Conservation (phyloP, 2,113 vertebrate species). For the Paracanthobrama guichenoti region DNA sequence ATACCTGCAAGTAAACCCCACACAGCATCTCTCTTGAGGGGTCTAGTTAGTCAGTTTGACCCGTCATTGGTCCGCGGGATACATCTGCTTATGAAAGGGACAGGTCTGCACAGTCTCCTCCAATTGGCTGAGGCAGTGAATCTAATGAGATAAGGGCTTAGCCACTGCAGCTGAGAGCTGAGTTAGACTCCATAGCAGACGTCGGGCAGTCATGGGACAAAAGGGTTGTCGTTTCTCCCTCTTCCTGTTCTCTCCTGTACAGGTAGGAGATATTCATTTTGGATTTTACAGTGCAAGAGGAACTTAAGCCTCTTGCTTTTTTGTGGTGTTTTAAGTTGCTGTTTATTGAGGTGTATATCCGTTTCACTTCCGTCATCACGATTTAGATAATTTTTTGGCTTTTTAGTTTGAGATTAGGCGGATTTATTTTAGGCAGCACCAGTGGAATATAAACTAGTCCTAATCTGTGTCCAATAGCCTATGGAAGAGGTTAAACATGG, state of each 20-base stretch:
- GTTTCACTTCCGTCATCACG: not conserved
- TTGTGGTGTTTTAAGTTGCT: not conserved
- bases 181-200: slow-evolving; percentile 35
- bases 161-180: slow-evolving; percentile 50
- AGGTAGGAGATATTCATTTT: not conserved
- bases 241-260: slow-evolving; percentile 73
- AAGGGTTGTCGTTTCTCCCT: slow-evolving; percentile 76
- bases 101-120: slow-evolving; percentile 39
- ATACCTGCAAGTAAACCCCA: not conserved
- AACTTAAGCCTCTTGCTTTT: not conserved
- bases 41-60: not conserved
- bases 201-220: slow-evolving; percentile 72
- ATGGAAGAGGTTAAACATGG: not conserved
- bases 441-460: not conserved
- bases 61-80: slow-evolving; percentile 6
- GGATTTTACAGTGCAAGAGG: not conserved
- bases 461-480: not conserved
- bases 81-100: not conserved
- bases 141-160: slow-evolving; percentile 68
- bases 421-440: not conserved
- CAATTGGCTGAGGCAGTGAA: slow-evolving; percentile 61
- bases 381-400: not conserved
- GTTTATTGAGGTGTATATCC: slow-evolving; percentile 64
- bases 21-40: not conserved
- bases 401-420: not conserved